These are phyloP conservation scores for Oconnorella tubifera DNA, from an alignment of 2,888 invertebrate species.

Conservation along the genomic window DNA sequence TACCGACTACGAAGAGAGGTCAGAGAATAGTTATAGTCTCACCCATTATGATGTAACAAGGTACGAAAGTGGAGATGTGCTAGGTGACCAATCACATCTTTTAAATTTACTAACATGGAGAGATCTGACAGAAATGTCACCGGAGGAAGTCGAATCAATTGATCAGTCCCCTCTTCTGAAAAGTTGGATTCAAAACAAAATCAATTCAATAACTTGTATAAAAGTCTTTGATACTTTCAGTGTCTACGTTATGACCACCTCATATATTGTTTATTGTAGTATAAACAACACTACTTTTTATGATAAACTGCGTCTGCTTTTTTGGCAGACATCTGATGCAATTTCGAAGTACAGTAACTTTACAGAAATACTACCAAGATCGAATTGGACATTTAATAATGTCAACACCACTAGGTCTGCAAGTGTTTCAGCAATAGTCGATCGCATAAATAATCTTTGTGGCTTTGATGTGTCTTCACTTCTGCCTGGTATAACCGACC, in stretches of 20 bases:
- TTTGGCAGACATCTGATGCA: not conserved
- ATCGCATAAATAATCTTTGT: too few relatives aligned
- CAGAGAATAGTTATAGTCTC: not conserved
- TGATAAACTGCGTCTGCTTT: too few relatives aligned
- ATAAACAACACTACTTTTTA: not conserved
- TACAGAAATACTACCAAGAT: not conserved
- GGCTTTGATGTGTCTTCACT: not conserved
- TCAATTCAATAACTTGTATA: not conserved
- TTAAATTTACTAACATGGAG: not conserved
- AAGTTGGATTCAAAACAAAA: not conserved
- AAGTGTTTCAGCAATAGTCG: too few relatives aligned
- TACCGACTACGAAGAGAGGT: not conserved
- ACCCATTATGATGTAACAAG: not conserved
- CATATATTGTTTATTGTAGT: not conserved
- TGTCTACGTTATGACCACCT: not conserved
- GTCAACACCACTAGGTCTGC: not conserved
- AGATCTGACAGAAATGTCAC: slow-evolving; percentile 1
- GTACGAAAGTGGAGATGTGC: slow-evolving; percentile 1
- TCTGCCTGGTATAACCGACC: too few relatives aligned
- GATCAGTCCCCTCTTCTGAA: not conserved
- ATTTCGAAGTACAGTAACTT: too few relatives aligned
- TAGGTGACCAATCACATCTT: not conserved
- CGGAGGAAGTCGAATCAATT: not conserved
- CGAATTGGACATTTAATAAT: not conserved
- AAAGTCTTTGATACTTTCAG: not conserved